Evolutionary conservation across 2,113 vertebrate species (phyloP).

Genomic region (Strix aluco): DNA sequence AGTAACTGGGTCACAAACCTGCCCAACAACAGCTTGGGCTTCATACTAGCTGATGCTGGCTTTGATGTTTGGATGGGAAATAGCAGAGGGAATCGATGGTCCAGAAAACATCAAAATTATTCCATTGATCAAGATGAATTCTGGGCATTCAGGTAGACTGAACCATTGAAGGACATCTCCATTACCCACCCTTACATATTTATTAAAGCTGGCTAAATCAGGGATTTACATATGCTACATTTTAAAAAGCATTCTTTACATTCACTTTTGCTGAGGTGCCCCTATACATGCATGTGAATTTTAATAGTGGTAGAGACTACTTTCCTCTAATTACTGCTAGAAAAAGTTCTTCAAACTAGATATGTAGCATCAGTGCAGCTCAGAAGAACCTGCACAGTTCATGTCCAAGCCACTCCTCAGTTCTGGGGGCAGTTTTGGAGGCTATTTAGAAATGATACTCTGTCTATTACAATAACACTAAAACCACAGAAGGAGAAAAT

Average conservation of each 20-base stretch:
- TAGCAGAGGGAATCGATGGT: constrained; percentile 88
- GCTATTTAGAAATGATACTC: not conserved
- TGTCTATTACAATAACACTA: not conserved
- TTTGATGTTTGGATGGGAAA: constrained; percentile 92
- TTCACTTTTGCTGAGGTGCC: not conserved
- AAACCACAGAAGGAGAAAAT: not conserved
- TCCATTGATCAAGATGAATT: constrained; percentile 71
- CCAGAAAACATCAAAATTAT: constrained; percentile 77
- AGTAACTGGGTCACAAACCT: constrained; percentile 86
- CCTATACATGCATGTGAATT: not conserved
- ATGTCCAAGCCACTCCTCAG: not conserved
- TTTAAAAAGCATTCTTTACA: not conserved
- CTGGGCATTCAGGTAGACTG: constrained; percentile 87
- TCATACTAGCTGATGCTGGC: constrained; percentile 83
- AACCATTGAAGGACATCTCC: not conserved
- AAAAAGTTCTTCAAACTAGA: not conserved
- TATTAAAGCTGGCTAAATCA: not conserved
- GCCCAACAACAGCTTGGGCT: constrained; percentile 83
- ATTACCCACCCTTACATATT: not conserved
- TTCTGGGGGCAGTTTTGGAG: not conserved
- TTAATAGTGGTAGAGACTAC: not conserved
- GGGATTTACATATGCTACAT: not conserved
- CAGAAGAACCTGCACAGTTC: not conserved
- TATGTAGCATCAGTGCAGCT: not conserved
- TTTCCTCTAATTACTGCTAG: not conserved